These are phyloP conservation scores for Oncorhynchus mykiss DNA, from an alignment of 2,113 vertebrate genomes.

Conservation along the genomic window DNA sequence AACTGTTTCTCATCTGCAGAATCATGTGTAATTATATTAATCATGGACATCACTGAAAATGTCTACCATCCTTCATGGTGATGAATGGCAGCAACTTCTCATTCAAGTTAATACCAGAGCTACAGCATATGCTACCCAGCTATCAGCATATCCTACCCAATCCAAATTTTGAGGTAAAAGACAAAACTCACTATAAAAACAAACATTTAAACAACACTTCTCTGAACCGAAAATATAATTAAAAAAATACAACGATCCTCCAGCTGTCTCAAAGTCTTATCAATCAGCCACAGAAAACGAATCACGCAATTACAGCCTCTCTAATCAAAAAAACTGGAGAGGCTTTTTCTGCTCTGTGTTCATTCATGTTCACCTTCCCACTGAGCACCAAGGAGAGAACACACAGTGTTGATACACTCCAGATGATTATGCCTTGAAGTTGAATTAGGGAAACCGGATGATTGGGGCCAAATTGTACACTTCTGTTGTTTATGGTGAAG, in stretches of 20 bases:
- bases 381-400: not conserved
- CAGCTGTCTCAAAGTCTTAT: not conserved
- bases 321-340: not conserved
- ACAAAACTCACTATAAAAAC: too few species aligned
- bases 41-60: not conserved
- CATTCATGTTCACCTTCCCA: not conserved
- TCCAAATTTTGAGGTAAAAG: too few species aligned
- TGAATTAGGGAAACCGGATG: not conserved
- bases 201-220: too few species aligned
- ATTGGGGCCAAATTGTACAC: not conserved
- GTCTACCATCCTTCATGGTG: too few species aligned
- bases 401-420: not conserved
- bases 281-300: not conserved
- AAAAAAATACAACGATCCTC: not conserved
- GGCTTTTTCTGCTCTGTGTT: not conserved
- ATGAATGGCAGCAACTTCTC: not conserved
- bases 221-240: slow-evolving; percentile 3
- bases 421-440: not conserved
- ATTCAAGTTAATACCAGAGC: not conserved
- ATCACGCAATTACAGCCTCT: not conserved
- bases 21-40: not conserved
- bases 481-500: not conserved
- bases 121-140: too few species aligned
- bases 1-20: not conserved
- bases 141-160: too few species aligned